Evolutionary conservation across 2,797 vertebrate genomes (phyloP).

Genomic region (Lepus townsendii): DNA sequence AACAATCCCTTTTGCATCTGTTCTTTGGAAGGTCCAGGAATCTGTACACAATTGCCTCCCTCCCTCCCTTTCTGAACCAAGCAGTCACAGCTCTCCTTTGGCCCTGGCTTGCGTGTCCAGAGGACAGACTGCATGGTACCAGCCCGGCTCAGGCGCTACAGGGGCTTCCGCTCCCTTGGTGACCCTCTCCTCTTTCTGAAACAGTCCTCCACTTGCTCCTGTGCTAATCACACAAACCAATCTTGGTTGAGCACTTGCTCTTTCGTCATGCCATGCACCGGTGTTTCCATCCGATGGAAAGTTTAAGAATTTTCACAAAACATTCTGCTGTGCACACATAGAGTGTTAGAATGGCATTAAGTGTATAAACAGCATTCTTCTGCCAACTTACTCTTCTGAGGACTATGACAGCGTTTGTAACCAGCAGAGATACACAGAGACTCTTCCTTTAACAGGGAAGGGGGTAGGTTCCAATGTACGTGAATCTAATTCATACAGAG

Average conservation of each 20-base stretch:
- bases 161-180: slow-evolving; percentile 32
- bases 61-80: slow-evolving; percentile 55
- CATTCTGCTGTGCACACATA: neutral
- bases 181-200: neutral
- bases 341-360: neutral
- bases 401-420: neutral
- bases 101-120: slow-evolving; percentile 58
- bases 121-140: slow-evolving; percentile 63
- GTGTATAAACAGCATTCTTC: neutral
- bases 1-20: neutral
- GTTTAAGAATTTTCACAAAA: neutral
- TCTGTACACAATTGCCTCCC: neutral
- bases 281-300: neutral
- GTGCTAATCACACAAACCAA: neutral
- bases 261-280: neutral
- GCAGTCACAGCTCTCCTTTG: neutral
- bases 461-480: rapidly evolving
- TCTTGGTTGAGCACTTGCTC: neutral
- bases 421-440: neutral
- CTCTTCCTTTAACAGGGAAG: neutral
- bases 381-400: neutral
- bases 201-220: neutral
- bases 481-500: neutral
- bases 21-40: neutral
- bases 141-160: slow-evolving; percentile 68